phyloP scores from a whole-genome alignment of 1,140 invertebrate genomes.

The Brachionus calyciflorus region DNA sequence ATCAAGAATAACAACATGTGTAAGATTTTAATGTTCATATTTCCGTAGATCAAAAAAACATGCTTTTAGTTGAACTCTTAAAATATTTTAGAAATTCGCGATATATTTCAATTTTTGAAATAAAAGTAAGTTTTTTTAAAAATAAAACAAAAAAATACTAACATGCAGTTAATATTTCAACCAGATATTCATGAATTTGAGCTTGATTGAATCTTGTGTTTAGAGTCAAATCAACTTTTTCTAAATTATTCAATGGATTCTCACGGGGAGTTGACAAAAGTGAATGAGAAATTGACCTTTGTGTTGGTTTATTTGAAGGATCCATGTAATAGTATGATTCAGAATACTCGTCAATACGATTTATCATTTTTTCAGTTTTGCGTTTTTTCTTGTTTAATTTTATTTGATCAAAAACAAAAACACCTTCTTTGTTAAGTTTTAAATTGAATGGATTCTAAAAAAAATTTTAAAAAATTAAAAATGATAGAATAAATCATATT shows the following conservation, averaged over 20 bases:
- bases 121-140: no score
- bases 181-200: slow-evolving; percentile 13
- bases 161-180: background rate
- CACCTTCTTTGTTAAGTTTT: background rate
- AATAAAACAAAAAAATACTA: background rate
- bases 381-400: background rate
- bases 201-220: background rate
- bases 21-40: no score
- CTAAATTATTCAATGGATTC: background rate
- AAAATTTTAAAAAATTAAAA: background rate
- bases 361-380: background rate
- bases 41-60: no score
- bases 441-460: slow-evolving; percentile 12
- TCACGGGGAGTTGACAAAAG: slow-evolving; percentile 2
- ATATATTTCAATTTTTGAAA: no score
- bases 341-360: background rate
- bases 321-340: background rate
- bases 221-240: background rate
- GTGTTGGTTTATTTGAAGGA: background rate
- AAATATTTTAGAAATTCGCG: no score
- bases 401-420: background rate
- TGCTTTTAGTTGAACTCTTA: no score
- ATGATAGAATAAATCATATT: background rate
- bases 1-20: no score
- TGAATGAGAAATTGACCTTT: background rate